Evolutionary conservation across 2,797 vertebrate species (phyloP).

Genomic region (Poecilia wingei): DNA sequence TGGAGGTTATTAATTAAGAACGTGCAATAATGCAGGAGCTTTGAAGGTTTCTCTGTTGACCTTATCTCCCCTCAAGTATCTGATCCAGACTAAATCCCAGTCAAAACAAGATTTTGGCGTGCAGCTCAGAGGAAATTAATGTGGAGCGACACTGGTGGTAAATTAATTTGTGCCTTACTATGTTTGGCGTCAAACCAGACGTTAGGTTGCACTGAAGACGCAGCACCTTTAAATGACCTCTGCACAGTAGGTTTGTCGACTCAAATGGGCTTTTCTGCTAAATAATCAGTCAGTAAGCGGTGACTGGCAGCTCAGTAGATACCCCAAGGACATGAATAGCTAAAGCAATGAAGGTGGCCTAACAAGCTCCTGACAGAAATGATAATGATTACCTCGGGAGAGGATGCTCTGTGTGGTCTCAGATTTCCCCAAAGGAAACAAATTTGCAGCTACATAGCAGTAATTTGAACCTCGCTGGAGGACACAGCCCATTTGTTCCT

Average conservation of each 20-base stretch:
- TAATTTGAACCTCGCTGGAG: slow-evolving; percentile 44
- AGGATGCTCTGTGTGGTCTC: slow-evolving; percentile 38
- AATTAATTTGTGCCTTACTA: slow-evolving; percentile 35
- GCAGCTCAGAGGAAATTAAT: slow-evolving; percentile 18
- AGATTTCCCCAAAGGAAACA: slow-evolving; percentile 51
- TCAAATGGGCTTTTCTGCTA: slow-evolving; percentile 47
- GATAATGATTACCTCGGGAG: slow-evolving; percentile 61
- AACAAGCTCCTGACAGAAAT: slow-evolving; percentile 69
- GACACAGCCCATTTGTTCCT: slow-evolving; percentile 49
- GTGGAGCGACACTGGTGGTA: slow-evolving; percentile 1
- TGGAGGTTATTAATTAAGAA: slow-evolving; percentile 10
- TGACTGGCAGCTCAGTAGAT: slow-evolving; percentile 47
- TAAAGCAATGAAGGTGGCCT: slow-evolving; percentile 46
- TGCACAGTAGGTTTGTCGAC: slow-evolving; percentile 24
- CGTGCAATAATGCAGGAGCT: background rate
- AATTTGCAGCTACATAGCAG: slow-evolving; percentile 47
- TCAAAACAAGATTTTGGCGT: slow-evolving; percentile 37
- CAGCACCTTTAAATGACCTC: slow-evolving; percentile 28
- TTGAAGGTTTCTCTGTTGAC: slow-evolving; percentile 23
- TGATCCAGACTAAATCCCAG: slow-evolving; percentile 50
- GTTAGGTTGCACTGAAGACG: background rate
- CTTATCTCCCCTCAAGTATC: slow-evolving; percentile 43
- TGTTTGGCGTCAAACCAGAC: background rate
- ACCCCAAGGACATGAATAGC: slow-evolving; percentile 64
- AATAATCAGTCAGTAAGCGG: slow-evolving; percentile 48